Percentiles rank a stretch among this genome's conserved stretches.
Conservation (phyloP, 2,888 invertebrate genomes). For the Lycaena phlaeas region DNA sequence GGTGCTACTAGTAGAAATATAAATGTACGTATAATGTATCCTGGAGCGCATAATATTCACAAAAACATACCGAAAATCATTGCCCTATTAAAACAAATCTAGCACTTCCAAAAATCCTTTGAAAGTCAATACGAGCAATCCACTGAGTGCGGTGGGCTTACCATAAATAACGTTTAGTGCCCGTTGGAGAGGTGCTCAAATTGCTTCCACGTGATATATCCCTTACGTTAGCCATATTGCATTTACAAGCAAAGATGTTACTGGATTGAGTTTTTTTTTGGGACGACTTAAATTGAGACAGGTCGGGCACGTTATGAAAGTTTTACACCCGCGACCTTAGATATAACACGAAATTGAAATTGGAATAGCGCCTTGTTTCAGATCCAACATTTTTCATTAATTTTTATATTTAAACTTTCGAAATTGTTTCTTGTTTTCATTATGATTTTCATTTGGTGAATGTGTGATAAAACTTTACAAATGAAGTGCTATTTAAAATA, state of each 20-base stretch:
- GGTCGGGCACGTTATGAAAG: neutral
- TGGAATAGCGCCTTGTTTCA: no score
- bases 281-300: neutral
- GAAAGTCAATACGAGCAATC: conserved; percentile 54
- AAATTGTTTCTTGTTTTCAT: no score
- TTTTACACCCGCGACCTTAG: neutral
- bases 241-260: neutral
- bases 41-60: no score
- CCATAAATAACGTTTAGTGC: conserved; percentile 69
- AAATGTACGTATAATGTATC: no score
- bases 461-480: no score
- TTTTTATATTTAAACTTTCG: no score
- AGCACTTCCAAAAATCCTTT: neutral
- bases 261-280: neutral
- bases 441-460: no score
- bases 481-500: no score
- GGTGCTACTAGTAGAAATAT: no score
- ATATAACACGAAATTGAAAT: neutral
- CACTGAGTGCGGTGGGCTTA: conserved; percentile 57
- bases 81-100: neutral
- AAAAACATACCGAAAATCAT: neutral
- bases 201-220: conserved; percentile 68
- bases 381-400: no score
- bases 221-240: conserved; percentile 28
- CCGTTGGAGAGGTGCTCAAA: conserved; percentile 61